Conservation (phyloP, 2,888 invertebrate genomes). For the Pilophorus perplexus region DNA sequence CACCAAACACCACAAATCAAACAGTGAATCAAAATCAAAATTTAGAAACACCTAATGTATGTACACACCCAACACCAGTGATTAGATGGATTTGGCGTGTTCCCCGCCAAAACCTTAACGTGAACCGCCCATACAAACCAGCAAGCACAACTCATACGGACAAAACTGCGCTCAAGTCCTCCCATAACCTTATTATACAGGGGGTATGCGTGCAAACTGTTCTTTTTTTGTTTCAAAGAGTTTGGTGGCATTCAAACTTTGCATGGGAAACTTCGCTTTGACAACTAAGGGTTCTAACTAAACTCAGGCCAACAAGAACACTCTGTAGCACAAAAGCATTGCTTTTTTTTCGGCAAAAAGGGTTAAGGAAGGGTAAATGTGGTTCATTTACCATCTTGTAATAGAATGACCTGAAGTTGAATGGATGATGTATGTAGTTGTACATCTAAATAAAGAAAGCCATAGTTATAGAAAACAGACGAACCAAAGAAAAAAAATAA, state of each 20-base stretch:
- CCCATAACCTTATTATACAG: no score
- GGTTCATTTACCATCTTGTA: slow-evolving; percentile 41
- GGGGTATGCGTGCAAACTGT: slow-evolving; percentile 26
- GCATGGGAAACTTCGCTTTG: not conserved
- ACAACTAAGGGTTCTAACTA: slow-evolving; percentile 18
- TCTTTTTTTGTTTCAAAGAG: no score
- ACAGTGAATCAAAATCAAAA: no score
- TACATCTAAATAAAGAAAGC: slow-evolving; percentile 40
- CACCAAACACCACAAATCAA: no score
- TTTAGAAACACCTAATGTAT: no score
- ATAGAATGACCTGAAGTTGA: slow-evolving; percentile 42
- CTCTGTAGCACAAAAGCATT: slow-evolving; percentile 33
- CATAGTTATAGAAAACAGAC: slow-evolving; percentile 38
- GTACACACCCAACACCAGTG: no score
- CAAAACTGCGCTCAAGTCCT: no score
- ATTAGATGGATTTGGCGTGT: no score
- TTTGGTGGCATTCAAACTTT: slow-evolving; percentile 15
- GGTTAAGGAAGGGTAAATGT: slow-evolving; percentile 36
- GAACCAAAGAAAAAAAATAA: slow-evolving; percentile 22
- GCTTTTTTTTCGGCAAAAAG: slow-evolving; percentile 12
- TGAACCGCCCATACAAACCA: no score
- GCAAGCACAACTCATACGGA: no score
- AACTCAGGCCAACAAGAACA: slow-evolving; percentile 20
- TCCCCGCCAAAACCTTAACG: no score
- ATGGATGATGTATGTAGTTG: slow-evolving; percentile 42